A percentile compares a stretch with the other conserved stretches of the same genome.
These are phyloP conservation scores for Halocynthia roretzi DNA, from an alignment of 23 tunicate species.

Conservation along the genomic window DNA sequence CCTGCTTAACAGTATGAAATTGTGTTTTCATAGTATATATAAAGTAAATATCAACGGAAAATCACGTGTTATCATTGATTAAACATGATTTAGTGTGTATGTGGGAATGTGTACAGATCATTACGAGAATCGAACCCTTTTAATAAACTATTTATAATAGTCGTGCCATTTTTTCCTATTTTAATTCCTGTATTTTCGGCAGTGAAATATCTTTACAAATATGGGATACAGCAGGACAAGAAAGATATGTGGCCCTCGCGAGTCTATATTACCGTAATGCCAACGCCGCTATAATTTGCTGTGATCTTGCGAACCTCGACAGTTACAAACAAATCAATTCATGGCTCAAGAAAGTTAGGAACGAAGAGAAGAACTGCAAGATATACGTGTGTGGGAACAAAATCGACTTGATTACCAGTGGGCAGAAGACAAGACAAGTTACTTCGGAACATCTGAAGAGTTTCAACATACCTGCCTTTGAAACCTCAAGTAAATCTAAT, in stretches of 20 bases:
- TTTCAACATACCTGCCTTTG: conserved; percentile 1
- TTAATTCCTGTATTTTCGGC: no score
- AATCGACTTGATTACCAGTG: conserved; percentile 4
- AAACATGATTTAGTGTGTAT: no score
- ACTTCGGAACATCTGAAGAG: conserved; percentile 4
- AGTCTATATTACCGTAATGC: conserved; percentile 25
- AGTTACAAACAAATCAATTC: conserved; percentile 15
- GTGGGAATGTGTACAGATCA: no score
- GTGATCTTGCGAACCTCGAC: conserved; percentile 7
- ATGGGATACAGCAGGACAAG: conserved; percentile 31
- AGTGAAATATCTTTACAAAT: conserved; percentile 24
- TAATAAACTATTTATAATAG: no score
- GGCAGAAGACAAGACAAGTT: neutral
- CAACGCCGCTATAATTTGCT: conserved; percentile 19
- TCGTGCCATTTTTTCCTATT: no score
- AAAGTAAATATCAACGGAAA: no score
- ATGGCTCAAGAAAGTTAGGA: conserved; percentile 12
- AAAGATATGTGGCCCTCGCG: conserved; percentile 12
- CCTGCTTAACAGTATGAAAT: no score
- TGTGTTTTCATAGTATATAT: neutral
- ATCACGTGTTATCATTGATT: no score
- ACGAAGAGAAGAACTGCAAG: conserved; percentile 15
- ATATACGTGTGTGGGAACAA: conserved; percentile 20
- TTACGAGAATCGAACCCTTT: no score
- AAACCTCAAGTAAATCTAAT: conserved; percentile 23